Evolutionary conservation across 1,140 invertebrate species (phyloP), one percentile per base, ranked within the genome.

Genomic region (Atta cephalotes): DNA sequence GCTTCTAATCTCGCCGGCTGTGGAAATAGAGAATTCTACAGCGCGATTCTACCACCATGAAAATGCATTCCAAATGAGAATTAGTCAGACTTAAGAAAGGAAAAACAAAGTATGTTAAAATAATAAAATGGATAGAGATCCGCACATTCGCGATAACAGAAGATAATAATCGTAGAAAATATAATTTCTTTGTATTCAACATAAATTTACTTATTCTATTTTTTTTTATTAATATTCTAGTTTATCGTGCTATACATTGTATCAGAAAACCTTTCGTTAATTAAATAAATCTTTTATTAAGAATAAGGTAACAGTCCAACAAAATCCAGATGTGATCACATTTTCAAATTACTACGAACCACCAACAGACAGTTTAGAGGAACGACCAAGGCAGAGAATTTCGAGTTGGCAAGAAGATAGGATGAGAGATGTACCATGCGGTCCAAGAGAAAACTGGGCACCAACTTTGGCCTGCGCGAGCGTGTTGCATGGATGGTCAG

Each of bases 401-500:
- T 82, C 39, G 68, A 74, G 53, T 60, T 45, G 21, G 39, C 49
- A 49, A 81, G 63, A 66, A 82, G 78, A 82, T 51, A 72, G 78
- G 49, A 87, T 60, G 78, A 87, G 66, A 82, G 56, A 74, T 74
- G 53, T 66, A 68, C 62, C 28, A 74, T 65, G n/a, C 25, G 66
- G 58, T 82, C 72, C n/a, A 31, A 66, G 45, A 66, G 85, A 72
- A 85, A 87, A 71, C 68, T 87, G 51, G 53, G 84, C 66, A 35
- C 51, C 60, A 56, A 39, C 58, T 89, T 81, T 35, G 58, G 72
- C 49, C 58, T 70, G 85, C 12, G 68, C 28, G 72, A 70, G 71
- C 39, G 85, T 85, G 82, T 86, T 74, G 87, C 74, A 89, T 88
- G 76, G 85, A 18, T 31, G 80, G 81, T 88, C 86, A 39, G 86